These are phyloP conservation scores for Euproctis similis DNA, from an alignment of 2,888 invertebrate genomes.

Conservation along the genomic window DNA sequence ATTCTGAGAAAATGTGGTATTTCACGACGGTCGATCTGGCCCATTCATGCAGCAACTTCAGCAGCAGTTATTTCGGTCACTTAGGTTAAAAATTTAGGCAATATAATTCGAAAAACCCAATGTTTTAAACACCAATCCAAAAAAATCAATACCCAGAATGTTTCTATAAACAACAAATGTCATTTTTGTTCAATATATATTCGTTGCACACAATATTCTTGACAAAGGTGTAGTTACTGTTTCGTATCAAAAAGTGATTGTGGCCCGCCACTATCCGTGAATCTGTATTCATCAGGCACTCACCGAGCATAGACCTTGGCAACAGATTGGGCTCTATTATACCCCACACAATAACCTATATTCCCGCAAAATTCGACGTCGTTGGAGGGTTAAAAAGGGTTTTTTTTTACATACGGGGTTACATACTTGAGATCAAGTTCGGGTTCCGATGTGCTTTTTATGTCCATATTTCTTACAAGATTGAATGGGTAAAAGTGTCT, in stretches of 20 bases:
- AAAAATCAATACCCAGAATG: too few species aligned
- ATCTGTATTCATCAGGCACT: slow-evolving; percentile 28
- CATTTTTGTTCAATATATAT: too few species aligned
- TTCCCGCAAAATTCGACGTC: slow-evolving; percentile 36
- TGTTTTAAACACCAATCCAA: too few species aligned
- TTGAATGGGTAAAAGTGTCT: slow-evolving; percentile 6
- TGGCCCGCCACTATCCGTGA: too few species aligned
- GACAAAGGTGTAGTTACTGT: not conserved
- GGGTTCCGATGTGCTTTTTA: slow-evolving; percentile 11
- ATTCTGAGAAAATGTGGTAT: too few species aligned
- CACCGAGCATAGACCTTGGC: slow-evolving; percentile 15
- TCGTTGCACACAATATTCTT: not conserved
- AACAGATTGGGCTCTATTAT: slow-evolving; percentile 34
- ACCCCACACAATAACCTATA: slow-evolving; percentile 27
- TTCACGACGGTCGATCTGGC: too few species aligned
- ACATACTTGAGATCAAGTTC: slow-evolving; percentile 18
- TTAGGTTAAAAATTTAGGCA: too few species aligned
- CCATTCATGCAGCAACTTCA: too few species aligned
- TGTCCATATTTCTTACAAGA: slow-evolving; percentile 9
- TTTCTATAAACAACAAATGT: too few species aligned
- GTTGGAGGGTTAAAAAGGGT: slow-evolving; percentile 26
- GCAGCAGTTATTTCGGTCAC: too few species aligned
- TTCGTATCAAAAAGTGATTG: too few species aligned
- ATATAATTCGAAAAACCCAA: too few species aligned
- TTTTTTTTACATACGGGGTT: slow-evolving; percentile 20